These are phyloP conservation scores for Clarias laeviceps DNA, from an alignment of 2,797 vertebrate species.

Conservation along the genomic window DNA sequence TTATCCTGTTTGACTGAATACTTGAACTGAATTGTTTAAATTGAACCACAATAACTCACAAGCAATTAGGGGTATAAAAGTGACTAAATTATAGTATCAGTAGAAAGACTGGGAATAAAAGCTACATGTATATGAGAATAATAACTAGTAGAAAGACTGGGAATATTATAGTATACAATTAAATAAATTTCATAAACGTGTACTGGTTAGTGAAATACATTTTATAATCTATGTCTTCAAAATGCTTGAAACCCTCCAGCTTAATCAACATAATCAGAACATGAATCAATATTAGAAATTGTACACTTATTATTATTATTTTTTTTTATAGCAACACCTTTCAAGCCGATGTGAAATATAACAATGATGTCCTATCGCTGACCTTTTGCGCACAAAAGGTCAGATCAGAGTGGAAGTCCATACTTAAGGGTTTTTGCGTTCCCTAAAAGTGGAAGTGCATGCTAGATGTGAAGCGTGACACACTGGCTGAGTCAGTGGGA, in stretches of 20 bases:
- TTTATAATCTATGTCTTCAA: not conserved
- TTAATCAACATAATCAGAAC: not conserved
- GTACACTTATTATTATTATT: no score
- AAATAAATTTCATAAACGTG: not conserved
- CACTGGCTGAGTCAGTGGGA: slow-evolving; percentile 11
- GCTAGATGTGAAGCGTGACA: slow-evolving; percentile 1
- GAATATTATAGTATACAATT: not conserved
- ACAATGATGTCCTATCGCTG: not conserved
- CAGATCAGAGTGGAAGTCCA: not conserved
- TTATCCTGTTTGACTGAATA: not conserved
- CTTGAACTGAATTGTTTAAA: not conserved
- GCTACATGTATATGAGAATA: not conserved
- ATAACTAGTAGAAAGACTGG: not conserved
- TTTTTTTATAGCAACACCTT: not conserved
- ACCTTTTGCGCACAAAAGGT: not conserved
- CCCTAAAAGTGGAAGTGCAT: not conserved
- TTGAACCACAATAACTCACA: not conserved
- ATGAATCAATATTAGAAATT: not conserved
- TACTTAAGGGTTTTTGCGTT: not conserved
- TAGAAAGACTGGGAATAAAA: not conserved
- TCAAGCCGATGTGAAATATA: not conserved
- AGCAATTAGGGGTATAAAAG: not conserved
- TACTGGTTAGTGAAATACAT: not conserved
- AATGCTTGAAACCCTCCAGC: not conserved
- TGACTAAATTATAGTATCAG: not conserved